Conservation (phyloP, 2,888 invertebrate genomes). For the Microctonus aethiopoides region DNA sequence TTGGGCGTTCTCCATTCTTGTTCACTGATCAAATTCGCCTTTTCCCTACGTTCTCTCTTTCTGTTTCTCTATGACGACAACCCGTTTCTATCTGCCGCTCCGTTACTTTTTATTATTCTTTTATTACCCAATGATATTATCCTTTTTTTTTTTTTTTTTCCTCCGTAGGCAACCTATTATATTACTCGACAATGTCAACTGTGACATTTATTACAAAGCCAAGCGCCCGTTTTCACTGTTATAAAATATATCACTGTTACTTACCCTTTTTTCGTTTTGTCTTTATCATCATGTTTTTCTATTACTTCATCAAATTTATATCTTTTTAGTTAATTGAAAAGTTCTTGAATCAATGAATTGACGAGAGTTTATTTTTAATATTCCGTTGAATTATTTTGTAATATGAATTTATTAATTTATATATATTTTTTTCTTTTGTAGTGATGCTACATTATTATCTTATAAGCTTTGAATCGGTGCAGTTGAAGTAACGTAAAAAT, state of each 20-base stretch:
- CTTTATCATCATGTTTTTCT: background rate
- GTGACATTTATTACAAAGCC: background rate
- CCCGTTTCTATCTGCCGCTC: background rate
- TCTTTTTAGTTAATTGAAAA: background rate
- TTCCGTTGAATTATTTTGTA: too few relatives aligned
- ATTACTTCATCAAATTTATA: background rate
- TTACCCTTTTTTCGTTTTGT: background rate
- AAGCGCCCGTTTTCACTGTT: background rate
- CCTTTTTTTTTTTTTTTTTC: background rate
- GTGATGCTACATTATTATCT: background rate
- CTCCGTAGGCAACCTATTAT: background rate
- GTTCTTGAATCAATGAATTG: background rate
- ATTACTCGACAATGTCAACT: background rate
- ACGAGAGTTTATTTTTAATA: too few relatives aligned
- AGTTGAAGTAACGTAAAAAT: background rate
- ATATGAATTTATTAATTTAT: too few relatives aligned
- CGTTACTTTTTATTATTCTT: background rate
- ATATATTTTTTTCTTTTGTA: background rate
- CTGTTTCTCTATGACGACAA: background rate
- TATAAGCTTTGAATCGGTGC: background rate
- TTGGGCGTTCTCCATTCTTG: background rate
- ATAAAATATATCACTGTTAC: background rate
- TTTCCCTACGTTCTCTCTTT: background rate
- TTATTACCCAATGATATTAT: conserved; percentile 1
- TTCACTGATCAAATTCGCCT: conserved; percentile 2